These are phyloP conservation scores for Cyprinodon brontotheroides DNA, from an alignment of 2,113 vertebrate species.

Conservation along the genomic window DNA sequence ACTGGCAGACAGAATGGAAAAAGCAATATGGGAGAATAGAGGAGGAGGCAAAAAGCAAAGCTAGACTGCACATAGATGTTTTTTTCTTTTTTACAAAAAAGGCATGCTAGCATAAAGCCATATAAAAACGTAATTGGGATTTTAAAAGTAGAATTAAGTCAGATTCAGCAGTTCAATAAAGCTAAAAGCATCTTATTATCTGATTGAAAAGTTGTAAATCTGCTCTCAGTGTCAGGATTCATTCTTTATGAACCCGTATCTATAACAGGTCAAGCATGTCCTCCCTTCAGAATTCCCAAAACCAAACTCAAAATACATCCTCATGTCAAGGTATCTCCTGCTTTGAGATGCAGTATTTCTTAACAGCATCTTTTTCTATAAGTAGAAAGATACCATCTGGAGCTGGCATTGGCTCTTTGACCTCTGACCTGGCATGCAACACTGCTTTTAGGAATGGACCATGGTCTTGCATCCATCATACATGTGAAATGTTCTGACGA, in stretches of 20 bases:
- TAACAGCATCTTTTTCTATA: slow-evolving; percentile 54
- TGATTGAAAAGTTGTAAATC: neutral
- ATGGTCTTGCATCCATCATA: slow-evolving; percentile 27
- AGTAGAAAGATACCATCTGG: slow-evolving; percentile 52
- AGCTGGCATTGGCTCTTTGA: slow-evolving; percentile 26
- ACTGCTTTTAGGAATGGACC: slow-evolving; percentile 36
- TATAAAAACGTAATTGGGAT: slow-evolving; percentile 1
- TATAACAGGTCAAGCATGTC: slow-evolving; percentile 14
- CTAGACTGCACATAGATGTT: slow-evolving; percentile 29
- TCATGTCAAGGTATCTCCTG: slow-evolving; percentile 28
- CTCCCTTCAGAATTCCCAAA: slow-evolving; percentile 12
- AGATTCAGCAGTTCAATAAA: neutral
- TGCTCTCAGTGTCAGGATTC: slow-evolving; percentile 16
- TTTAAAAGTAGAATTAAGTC: slow-evolving; percentile 22
- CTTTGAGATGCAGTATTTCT: slow-evolving; percentile 15
- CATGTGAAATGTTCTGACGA: slow-evolving; percentile 17
- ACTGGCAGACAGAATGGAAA: slow-evolving; percentile 74
- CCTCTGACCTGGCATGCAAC: slow-evolving; percentile 55
- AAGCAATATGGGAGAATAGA: slow-evolving; percentile 47
- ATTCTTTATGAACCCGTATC: slow-evolving; percentile 9
- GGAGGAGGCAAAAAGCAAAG: slow-evolving; percentile 50
- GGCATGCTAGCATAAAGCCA: slow-evolving; percentile 23
- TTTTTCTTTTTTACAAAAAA: slow-evolving; percentile 50
- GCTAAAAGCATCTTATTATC: slow-evolving; percentile 7
- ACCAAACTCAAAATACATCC: slow-evolving; percentile 36